These are phyloP conservation scores for Sialia sialis DNA, from an alignment of 2,113 vertebrate genomes.

Conservation along the genomic window DNA sequence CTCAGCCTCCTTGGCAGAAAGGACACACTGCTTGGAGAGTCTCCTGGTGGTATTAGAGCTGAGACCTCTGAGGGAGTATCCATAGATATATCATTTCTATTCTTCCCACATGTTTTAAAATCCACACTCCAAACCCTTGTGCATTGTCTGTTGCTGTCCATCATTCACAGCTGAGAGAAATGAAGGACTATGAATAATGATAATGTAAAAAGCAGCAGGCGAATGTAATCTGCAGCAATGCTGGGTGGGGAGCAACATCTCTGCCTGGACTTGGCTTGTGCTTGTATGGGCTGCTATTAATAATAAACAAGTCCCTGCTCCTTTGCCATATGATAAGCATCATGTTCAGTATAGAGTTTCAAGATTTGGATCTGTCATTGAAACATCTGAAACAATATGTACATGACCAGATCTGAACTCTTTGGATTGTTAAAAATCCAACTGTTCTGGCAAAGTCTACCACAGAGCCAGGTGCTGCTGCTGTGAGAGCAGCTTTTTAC, in stretches of 20 bases:
- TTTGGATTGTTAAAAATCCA: background rate
- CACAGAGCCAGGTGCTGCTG: background rate
- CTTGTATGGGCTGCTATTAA: slow-evolving; percentile 20
- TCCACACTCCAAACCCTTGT: background rate
- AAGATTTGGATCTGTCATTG: background rate
- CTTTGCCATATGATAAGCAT: slow-evolving; percentile 25
- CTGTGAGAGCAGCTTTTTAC: background rate
- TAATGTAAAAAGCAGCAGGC: slow-evolving; percentile 40
- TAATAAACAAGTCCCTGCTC: slow-evolving; percentile 11
- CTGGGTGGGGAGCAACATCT: background rate
- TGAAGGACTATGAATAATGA: background rate
- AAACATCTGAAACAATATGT: background rate
- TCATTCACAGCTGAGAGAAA: background rate
- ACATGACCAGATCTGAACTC: background rate
- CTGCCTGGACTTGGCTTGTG: background rate
- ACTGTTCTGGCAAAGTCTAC: background rate
- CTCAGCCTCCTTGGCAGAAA: background rate
- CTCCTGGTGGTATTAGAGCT: background rate
- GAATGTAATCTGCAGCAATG: background rate
- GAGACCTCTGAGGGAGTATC: background rate
- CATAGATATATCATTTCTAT: background rate
- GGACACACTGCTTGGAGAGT: background rate
- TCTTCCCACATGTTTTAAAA: slow-evolving; percentile 34
- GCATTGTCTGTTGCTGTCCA: background rate
- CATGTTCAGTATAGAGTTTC: background rate